Evolutionary conservation across 2,888 invertebrate species (phyloP).

Genomic region (Diploptera punctata): DNA sequence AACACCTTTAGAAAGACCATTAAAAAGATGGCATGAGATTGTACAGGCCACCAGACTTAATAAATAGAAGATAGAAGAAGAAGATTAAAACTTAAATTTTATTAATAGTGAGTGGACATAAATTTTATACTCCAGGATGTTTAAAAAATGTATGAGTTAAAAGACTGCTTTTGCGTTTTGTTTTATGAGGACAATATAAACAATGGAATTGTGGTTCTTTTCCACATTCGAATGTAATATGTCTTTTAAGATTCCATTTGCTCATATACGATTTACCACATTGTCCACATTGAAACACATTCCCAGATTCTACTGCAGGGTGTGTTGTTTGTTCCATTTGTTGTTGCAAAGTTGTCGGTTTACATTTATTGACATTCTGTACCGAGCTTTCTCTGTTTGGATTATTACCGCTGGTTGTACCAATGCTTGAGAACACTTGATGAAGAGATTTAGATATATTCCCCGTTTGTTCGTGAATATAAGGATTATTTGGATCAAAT

Average conservation of each 20-base stretch:
- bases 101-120: no score
- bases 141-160: neutral
- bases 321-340: neutral
- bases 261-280: conserved; percentile 45
- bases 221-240: conserved; percentile 51
- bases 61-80: no score
- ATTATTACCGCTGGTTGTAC: neutral
- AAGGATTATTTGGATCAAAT: neutral
- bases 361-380: neutral
- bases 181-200: conserved; percentile 49
- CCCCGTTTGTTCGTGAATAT: neutral
- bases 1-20: no score
- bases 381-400: neutral
- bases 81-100: no score
- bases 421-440: neutral
- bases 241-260: conserved; percentile 43
- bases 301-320: neutral
- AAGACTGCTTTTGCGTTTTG: conserved; percentile 1
- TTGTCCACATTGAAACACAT: conserved; percentile 40
- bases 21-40: no score
- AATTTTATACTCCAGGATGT: neutral
- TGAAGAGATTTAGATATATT: neutral
- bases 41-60: no score
- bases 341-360: neutral
- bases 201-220: conserved; percentile 47